Base-by-base conservation (phyloP, 2,888 invertebrate genomes). In the Rhodophaea formosa region DNA sequence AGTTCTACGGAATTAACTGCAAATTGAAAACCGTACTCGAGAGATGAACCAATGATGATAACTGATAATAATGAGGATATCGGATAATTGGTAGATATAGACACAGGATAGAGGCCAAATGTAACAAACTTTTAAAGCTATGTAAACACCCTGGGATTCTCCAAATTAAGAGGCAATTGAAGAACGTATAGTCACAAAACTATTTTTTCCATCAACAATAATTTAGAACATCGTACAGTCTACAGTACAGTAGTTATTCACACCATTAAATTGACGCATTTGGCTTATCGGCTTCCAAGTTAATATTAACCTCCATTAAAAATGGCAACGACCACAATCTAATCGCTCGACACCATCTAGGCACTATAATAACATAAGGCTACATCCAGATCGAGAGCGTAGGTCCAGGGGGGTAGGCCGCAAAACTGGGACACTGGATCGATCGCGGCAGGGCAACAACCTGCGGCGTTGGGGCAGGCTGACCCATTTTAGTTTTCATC, bases 401-500 rank as follows among this genome's bases (percentile, higher is more conserved):
- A 65, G 66, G 63, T 67, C 68, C 64, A 70, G 73, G 72, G 45
- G 45, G 35, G 51, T n/a, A 35, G 66, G 70, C 63, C 59, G 46
- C 58, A 63, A 66, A 82, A 79, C 71, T 82, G 74, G 84, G 79
- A 70, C 86, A 65, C 65, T 62, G 75, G 76, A 80, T 86, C 81
- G 79, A 83, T 82, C 64, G 62, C 62, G 63, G 43, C 58, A 62
- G 74, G 74, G 65, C 77, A 66, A 68, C 69, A 70, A 74, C 72
- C 78, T 62, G 62, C 12, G 54, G 39, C 62, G 56, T 64, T 57
- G 59, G 56, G 53, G 52, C 65, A 64, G 60, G 53, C 46, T 71
- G 71, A 77, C 75, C 75, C 68, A 74, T 66, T 75, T 76, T 63
- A 59, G 58, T 54, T 64, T 60, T 60, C 58, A 60, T 58, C 58